Percentiles rank a stretch among this genome's conserved stretches.
Conservation (phyloP, 2,888 invertebrate genomes). For the Bhutanitis thaidina region DNA sequence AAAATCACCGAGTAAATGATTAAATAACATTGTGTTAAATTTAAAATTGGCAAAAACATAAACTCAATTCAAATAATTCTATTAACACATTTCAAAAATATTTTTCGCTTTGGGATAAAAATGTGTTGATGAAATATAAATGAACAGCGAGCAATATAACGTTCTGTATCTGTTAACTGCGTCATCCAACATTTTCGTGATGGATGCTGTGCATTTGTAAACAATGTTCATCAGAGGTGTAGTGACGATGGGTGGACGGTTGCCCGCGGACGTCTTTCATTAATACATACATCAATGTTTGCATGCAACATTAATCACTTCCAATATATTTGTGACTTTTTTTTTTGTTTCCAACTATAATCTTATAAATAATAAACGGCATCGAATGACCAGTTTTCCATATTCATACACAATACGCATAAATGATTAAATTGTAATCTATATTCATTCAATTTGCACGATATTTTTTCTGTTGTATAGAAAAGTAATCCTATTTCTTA, state of each 20-base stretch:
- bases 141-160: slow-evolving; percentile 26
- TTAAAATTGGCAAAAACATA: no score
- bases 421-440: no score
- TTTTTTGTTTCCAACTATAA: slow-evolving; percentile 30
- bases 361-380: background rate
- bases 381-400: background rate
- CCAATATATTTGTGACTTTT: slow-evolving; percentile 12
- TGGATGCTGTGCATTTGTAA: slow-evolving; percentile 61
- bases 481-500: no score
- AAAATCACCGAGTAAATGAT: no score
- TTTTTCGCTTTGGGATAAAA: slow-evolving; percentile 7
- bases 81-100: slow-evolving; percentile 1
- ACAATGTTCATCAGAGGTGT: slow-evolving; percentile 50
- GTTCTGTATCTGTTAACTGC: slow-evolving; percentile 37
- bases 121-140: slow-evolving; percentile 25
- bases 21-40: no score
- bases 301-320: slow-evolving; percentile 21
- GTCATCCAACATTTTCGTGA: slow-evolving; percentile 56
- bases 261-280: slow-evolving; percentile 56
- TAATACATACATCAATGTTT: slow-evolving; percentile 53
- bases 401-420: no score
- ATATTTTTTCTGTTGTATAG: no score
- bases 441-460: no score
- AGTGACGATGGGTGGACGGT: slow-evolving; percentile 36
- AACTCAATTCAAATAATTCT: background rate